Conservation (phyloP, 2,888 invertebrate species). For the Eucera pruinosa region DNA sequence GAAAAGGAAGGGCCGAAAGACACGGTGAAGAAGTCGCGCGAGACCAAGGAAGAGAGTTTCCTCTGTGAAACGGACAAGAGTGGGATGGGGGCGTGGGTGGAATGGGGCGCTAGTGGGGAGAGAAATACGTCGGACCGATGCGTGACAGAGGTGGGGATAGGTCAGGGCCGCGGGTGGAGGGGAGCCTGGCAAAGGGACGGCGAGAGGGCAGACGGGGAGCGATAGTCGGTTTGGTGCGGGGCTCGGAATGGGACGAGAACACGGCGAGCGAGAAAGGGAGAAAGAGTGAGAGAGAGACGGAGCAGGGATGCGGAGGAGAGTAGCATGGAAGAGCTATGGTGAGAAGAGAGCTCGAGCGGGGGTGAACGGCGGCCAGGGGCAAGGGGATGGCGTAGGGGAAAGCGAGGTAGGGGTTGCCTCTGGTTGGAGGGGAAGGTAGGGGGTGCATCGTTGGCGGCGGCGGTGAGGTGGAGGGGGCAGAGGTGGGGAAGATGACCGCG, state of each 20-base stretch:
- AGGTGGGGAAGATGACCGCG: slow-evolving; percentile 77
- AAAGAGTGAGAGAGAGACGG: neutral
- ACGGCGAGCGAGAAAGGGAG: neutral
- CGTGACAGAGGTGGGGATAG: slow-evolving; percentile 72
- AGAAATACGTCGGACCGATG: slow-evolving; percentile 66
- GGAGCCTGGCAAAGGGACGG: slow-evolving; percentile 33
- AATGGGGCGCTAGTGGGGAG: slow-evolving; percentile 73
- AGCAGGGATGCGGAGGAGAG: neutral
- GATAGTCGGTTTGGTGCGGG: slow-evolving; percentile 56
- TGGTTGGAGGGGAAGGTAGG: neutral
- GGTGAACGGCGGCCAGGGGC: slow-evolving; percentile 71
- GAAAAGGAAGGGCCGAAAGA: slow-evolving; percentile 51
- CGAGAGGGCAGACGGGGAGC: slow-evolving; percentile 70
- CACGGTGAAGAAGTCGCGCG: slow-evolving; percentile 53
- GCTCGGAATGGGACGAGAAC: slow-evolving; percentile 53
- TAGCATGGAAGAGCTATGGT: slow-evolving; percentile 25
- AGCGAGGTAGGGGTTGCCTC: slow-evolving; percentile 28
- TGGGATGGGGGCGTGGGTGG: slow-evolving; percentile 84
- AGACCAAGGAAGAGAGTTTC: slow-evolving; percentile 55
- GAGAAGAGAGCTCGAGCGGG: slow-evolving; percentile 6
- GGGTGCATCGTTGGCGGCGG: slow-evolving; percentile 16
- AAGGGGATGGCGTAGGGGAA: neutral
- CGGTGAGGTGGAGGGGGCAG: slow-evolving; percentile 70
- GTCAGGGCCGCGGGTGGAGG: slow-evolving; percentile 73
- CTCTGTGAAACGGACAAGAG: slow-evolving; percentile 66